Conservation (phyloP, 1,140 invertebrate species). For the Dendroctonus valens region DNA sequence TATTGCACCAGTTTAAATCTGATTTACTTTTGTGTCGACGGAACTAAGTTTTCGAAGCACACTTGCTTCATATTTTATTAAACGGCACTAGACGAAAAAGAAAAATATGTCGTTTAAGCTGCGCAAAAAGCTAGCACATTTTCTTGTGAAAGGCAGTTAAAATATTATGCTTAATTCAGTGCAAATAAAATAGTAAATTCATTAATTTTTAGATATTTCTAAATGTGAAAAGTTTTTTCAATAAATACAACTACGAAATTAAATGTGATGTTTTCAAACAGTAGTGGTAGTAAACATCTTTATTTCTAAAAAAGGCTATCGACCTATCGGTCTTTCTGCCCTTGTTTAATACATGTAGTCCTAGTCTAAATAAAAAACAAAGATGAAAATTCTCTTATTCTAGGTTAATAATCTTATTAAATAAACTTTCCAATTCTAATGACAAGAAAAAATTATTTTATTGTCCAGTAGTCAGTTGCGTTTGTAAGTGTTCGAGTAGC, state of each 20-base stretch:
- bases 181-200: not conserved
- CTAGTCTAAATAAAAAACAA: no score
- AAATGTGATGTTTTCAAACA: no score
- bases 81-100: not conserved
- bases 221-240: not conserved
- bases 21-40: conserved; percentile 1
- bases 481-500: no score
- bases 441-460: no score
- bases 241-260: not conserved
- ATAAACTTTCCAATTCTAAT: no score
- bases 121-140: not conserved
- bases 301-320: no score
- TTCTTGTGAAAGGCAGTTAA: not conserved
- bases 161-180: not conserved
- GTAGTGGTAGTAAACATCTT: no score
- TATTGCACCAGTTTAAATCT: not conserved
- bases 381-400: no score
- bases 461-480: no score
- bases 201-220: not conserved
- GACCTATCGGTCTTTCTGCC: no score
- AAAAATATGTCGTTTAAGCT: not conserved
- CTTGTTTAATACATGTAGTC: no score
- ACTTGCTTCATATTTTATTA: not conserved
- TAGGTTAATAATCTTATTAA: no score
- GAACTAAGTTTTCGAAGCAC: not conserved